phyloP scores from a whole-genome alignment of 2,888 invertebrate genomes.

The Hirtodrosophila histrioides region DNA sequence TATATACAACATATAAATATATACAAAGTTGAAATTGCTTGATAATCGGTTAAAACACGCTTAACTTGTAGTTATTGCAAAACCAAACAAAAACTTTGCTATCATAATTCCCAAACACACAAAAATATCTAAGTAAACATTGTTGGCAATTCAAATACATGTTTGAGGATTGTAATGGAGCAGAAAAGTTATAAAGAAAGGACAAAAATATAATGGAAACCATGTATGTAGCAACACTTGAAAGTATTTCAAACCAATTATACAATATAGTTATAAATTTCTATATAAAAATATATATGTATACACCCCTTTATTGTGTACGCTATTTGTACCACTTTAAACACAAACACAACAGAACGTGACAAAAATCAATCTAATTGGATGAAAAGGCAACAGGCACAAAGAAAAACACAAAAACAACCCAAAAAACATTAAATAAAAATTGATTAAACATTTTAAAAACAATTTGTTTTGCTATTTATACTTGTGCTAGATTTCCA shows the following conservation, averaged over 20 bases:
- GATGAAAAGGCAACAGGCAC: slow-evolving; percentile 57
- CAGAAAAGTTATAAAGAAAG: slow-evolving; percentile 39
- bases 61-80: slow-evolving; percentile 54
- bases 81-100: slow-evolving; percentile 36
- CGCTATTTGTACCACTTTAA: slow-evolving; percentile 62
- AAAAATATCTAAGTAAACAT: slow-evolving; percentile 2
- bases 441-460: slow-evolving; percentile 44
- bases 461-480: no score
- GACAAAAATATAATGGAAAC: slow-evolving; percentile 15
- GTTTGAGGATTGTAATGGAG: slow-evolving; percentile 18
- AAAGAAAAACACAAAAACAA: slow-evolving; percentile 47
- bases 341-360: slow-evolving; percentile 48
- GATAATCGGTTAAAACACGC: slow-evolving; percentile 74
- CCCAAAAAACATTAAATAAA: slow-evolving; percentile 54
- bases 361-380: slow-evolving; percentile 74
- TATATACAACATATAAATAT: slow-evolving; percentile 35
- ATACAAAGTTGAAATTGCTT: slow-evolving; percentile 73
- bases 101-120: slow-evolving; percentile 30
- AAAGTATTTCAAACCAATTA: slow-evolving; percentile 72
- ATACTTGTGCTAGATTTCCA: no score
- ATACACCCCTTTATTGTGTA: slow-evolving; percentile 62
- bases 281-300: slow-evolving; percentile 53
- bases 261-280: slow-evolving; percentile 63
- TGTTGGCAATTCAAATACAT: slow-evolving; percentile 15
- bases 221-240: slow-evolving; percentile 49